Base-by-base conservation (phyloP, 2,113 vertebrate species). In the Podiceps cristatus region DNA sequence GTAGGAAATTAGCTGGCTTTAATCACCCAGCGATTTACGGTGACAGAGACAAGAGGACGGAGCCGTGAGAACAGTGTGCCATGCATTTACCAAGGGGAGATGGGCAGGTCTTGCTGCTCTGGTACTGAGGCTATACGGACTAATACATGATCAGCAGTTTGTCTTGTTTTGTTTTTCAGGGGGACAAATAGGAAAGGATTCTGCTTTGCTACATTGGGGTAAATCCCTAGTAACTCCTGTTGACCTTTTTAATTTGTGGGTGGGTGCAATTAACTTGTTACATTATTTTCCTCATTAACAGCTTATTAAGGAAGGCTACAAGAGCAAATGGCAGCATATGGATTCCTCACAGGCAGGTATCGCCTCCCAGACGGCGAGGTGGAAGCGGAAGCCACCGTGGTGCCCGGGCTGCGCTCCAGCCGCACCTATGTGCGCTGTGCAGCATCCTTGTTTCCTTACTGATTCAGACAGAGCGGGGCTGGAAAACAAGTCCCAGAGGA, bases 401-500 rank as follows among this genome's bases (percentile, higher is more conserved):
- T 88, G 81, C 95, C 93, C 18, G 18, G 96, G 94, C 87, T 93
- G 63, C 11, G 19, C 62, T 93, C 96, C 97, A 96, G 88, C 93
- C 20, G 22, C 78, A 94, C 80, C 93, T 53, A 31, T 8, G 90
- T 53, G 84, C 90, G 98, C 84, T 94, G 82, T 73, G 6, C 2
- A 93, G 86, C 90, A 91, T 96, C 91, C 74, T 97, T 72, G 6
- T 87, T 82, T 73, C 90, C 94, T 96, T 49, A 28, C 88, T 56
- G 91, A 95, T 94, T 95, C 97, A 96, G 93, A 85, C 11, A 13
- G 94, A 56, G 29, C 19, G 0, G 27, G 80, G 92, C 73, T 97
- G 93, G 96, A 91, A 97, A 98, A 97, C 88, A 97, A 95, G 94
- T 95, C 97, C 97, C 96, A 9, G 90, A 44, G 81, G 97, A 97